phyloP scores from a whole-genome alignment of 2,113 vertebrate species.

The Ginglymostoma cirratum region DNA sequence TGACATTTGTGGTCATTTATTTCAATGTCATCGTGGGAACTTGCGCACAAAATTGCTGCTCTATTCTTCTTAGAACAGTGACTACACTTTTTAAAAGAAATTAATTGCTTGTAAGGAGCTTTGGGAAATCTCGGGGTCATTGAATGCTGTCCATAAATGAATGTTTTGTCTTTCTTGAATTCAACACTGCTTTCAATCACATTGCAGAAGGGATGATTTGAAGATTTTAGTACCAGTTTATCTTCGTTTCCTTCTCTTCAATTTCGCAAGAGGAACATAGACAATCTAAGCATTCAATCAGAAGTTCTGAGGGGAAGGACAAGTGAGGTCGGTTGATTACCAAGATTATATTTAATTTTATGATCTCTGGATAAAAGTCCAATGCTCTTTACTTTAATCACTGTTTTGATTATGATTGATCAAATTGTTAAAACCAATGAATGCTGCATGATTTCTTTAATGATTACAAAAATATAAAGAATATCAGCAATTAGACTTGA shows the following conservation, averaged over 20 bases:
- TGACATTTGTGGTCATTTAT: neutral
- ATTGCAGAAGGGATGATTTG: neutral
- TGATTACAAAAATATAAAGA: neutral
- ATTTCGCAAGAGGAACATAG: neutral
- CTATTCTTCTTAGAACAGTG: neutral
- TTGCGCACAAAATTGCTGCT: neutral
- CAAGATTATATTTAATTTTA: neutral
- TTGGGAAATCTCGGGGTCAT: neutral
- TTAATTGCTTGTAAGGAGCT: neutral
- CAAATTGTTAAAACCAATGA: neutral
- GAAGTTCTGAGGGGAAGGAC: neutral
- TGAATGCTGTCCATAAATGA: neutral
- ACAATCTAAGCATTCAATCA: neutral
- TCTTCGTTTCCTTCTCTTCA: neutral
- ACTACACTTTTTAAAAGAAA: neutral
- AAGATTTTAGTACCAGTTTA: neutral
- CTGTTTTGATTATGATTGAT: neutral
- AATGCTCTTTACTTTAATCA: neutral
- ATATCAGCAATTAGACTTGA: neutral
- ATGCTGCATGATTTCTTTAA: neutral
- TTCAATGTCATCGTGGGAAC: neutral
- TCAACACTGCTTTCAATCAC: neutral
- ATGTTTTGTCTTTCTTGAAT: neutral
- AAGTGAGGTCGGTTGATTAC: neutral
- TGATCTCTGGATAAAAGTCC: neutral